Percentiles rank a stretch among this genome's conserved stretches.
Evolutionary conservation across 2,797 vertebrate species (phyloP).

Genomic region (Margarornis squamiger): DNA sequence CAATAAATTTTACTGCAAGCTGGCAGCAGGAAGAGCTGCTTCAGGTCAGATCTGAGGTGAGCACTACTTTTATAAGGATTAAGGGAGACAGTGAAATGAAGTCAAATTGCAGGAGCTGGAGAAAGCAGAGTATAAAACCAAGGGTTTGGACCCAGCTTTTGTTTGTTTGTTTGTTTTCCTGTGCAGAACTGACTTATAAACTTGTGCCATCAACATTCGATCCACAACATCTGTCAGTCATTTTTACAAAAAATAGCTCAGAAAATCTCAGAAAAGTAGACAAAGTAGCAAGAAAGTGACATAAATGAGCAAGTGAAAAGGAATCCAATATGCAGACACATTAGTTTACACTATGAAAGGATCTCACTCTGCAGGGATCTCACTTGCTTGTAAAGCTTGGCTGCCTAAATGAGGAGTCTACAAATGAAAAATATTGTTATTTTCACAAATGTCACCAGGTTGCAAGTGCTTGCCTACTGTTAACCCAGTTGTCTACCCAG

Average conservation of each 20-base stretch:
- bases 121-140: background rate
- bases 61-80: constrained; percentile 37
- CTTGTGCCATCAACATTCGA: background rate
- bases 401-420: constrained; percentile 5
- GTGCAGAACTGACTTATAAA: background rate
- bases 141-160: background rate
- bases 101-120: background rate
- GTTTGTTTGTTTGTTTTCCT: background rate
- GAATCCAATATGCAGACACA: background rate
- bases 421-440: constrained; percentile 55
- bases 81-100: constrained; percentile 27
- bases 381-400: background rate
- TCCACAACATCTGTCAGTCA: background rate
- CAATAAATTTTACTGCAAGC: constrained; percentile 63
- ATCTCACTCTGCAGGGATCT: background rate
- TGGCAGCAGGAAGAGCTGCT: constrained; percentile 35
- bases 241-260: background rate
- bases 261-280: background rate
- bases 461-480: constrained; percentile 25
- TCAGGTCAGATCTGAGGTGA: constrained; percentile 15
- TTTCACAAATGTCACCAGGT: constrained; percentile 40
- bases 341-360: background rate
- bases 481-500: constrained; percentile 12
- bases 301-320: background rate
- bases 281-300: background rate